Evolutionary conservation across 2,797 vertebrate genomes (phyloP).

Genomic region (Chloroceryle amazona): DNA sequence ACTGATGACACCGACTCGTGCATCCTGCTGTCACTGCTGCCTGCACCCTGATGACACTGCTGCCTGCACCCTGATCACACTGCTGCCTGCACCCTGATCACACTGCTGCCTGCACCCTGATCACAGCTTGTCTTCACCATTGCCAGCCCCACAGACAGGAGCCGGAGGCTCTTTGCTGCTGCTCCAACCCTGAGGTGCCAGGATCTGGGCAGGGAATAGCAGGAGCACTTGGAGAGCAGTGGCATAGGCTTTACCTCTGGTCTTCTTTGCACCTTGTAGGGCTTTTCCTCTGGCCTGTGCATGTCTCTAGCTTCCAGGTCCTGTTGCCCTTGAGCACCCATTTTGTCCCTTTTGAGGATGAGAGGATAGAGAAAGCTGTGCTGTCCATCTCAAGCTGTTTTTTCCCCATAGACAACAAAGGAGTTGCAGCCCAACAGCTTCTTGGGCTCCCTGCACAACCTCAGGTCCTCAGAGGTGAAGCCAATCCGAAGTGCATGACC

Average conservation of each 20-base stretch:
- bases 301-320: not conserved
- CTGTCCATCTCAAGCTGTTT: not conserved
- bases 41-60: no score
- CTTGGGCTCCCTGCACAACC: not conserved
- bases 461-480: not conserved
- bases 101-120: not conserved
- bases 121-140: rapidly evolving
- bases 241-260: not conserved
- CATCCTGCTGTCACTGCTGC: not conserved
- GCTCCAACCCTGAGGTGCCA: not conserved
- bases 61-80: not conserved
- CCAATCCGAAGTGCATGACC: not conserved
- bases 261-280: not conserved
- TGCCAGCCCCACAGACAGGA: rapidly evolving
- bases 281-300: not conserved
- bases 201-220: not conserved
- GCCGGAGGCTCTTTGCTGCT: not conserved
- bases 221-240: not conserved
- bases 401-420: not conserved
- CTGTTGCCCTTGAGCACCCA: not conserved
- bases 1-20: no score
- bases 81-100: no score
- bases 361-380: not conserved
- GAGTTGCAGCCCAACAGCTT: not conserved
- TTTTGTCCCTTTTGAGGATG: not conserved